phyloP scores from a whole-genome alignment of 2,888 invertebrate genomes.

The Hofmannophila pseudospretella region DNA sequence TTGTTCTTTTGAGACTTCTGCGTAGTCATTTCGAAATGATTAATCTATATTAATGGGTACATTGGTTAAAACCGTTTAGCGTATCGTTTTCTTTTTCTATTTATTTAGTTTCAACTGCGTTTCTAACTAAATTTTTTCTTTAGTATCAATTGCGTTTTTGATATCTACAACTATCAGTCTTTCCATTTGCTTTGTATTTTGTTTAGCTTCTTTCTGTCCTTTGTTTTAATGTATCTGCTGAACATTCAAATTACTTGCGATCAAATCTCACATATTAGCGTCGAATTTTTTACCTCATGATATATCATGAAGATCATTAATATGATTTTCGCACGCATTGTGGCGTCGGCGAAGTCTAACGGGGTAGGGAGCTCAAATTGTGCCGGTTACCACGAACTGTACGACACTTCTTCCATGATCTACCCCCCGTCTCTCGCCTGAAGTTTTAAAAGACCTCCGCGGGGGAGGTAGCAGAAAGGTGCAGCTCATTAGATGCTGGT shows the following conservation, averaged over 20 bases:
- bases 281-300: slow-evolving; percentile 10
- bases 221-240: no score
- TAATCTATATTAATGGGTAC: no score
- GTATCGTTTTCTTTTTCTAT: no score
- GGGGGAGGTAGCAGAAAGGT: background rate
- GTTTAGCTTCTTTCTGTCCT: no score
- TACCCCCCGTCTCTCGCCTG: background rate
- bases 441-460: background rate
- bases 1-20: no score
- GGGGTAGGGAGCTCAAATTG: slow-evolving; percentile 13
- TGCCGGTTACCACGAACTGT: slow-evolving; percentile 20
- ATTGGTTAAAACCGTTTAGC: no score
- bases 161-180: no score
- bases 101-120: no score
- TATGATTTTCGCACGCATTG: slow-evolving; percentile 29
- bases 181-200: no score
- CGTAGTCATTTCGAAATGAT: no score
- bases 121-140: no score
- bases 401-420: background rate
- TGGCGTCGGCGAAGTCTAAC: slow-evolving; percentile 10
- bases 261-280: slow-evolving; percentile 2
- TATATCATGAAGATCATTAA: slow-evolving; percentile 22
- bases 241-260: background rate
- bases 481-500: background rate
- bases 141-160: no score